Base-by-base conservation (phyloP, 2,888 invertebrate genomes). In the Dysmachus trigonus region DNA sequence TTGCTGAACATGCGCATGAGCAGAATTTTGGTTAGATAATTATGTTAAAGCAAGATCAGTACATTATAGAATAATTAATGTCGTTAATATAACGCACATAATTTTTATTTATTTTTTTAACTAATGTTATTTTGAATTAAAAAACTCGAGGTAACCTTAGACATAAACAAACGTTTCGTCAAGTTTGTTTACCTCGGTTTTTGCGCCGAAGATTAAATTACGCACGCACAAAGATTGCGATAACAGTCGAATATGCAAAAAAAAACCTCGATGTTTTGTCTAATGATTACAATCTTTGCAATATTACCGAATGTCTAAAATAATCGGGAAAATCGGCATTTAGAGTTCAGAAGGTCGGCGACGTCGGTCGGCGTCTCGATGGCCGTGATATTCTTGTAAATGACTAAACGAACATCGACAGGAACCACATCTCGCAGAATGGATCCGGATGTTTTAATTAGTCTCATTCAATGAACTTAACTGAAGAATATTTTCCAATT, bases 391-490 rank as follows among this genome's bases (percentile, higher is more conserved):
- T 27, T 62, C 10, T 27, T 62, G 18, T 62, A 3, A 62, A 18
- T 22, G 62, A 62, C 27, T 62, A 27, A 62, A 62, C 10, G 62
- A 62, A 62, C 27, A 62, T 22, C 27, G 62, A 27, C 22, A 62
- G 62, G 18, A 62, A 62, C 62, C 8, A 18, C 27, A 62, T 62
- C 62, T 18, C 10, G 27, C 10, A 27, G 38, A 41, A 22, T 8
- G 62, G 76, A 33, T 10, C 35, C 38, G 76, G 76, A 76, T 76
- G 76, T 35, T 76, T 76, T 76, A 76, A 76, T 74, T 76, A 76
- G 38, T 76, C 35, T 76, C 76, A 76, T 76, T 76, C 76, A 76
- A 76, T 76, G 76, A 76, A 76, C 76, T 76, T 35, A 35, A 38
- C 76, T 18, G 31, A 33, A 33, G 38, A 8, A 76, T 7, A 76